phyloP scores from a whole-genome alignment of 2,797 vertebrate genomes.

The Aplochiton taeniatus region DNA sequence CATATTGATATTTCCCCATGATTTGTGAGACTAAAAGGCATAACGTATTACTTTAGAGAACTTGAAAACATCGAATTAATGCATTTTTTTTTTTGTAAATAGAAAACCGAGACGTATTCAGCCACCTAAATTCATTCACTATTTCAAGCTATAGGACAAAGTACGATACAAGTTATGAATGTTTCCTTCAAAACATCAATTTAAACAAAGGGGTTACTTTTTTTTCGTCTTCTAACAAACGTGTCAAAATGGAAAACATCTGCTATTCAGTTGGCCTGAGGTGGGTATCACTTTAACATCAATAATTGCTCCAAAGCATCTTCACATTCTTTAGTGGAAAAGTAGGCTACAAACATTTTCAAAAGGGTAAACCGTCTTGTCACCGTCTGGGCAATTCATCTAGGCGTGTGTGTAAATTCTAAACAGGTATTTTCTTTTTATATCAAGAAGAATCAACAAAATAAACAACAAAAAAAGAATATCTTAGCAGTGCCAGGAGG shows the following conservation, averaged over 20 bases:
- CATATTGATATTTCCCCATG: constrained; percentile 63
- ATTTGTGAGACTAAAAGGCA: constrained; percentile 74
- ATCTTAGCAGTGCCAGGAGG: constrained; percentile 76
- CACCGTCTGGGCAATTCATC: constrained; percentile 56
- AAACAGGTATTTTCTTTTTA: constrained; percentile 49
- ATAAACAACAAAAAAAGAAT: constrained; percentile 37
- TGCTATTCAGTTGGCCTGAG: constrained; percentile 69
- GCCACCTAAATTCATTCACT: constrained; percentile 78
- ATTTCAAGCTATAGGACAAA: constrained; percentile 80
- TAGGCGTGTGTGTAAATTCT: constrained; percentile 67
- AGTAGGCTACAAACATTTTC: constrained; percentile 65
- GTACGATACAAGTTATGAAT: constrained; percentile 73
- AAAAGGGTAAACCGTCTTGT: constrained; percentile 73
- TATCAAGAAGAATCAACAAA: constrained; percentile 57
- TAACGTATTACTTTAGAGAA: constrained; percentile 66
- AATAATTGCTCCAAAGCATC: constrained; percentile 53
- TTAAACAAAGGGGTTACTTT: constrained; percentile 59
- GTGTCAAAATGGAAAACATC: constrained; percentile 62
- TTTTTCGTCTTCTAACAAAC: constrained; percentile 41
- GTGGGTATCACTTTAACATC: constrained; percentile 57
- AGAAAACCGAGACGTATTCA: constrained; percentile 68
- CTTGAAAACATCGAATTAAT: constrained; percentile 70
- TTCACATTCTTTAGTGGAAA: constrained; percentile 75
- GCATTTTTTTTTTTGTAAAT: constrained; percentile 19
- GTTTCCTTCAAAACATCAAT: constrained; percentile 67